Evolutionary conservation across 2,888 invertebrate species (phyloP).

Genomic region (Cremastinae sp.): DNA sequence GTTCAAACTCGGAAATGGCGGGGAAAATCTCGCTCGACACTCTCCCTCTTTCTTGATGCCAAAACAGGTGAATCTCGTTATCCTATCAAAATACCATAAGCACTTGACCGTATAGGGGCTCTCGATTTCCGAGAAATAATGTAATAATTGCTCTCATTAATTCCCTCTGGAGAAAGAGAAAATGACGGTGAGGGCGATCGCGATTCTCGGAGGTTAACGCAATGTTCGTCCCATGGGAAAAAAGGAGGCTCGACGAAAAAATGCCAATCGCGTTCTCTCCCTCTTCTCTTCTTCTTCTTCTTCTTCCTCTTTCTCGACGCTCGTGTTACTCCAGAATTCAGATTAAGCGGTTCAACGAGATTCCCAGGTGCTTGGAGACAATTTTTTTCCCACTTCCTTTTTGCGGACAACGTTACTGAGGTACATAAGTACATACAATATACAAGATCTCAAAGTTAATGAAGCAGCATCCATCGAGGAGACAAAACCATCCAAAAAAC

Average conservation of each 20-base stretch:
- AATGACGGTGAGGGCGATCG: conserved; percentile 8
- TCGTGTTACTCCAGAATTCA: conserved; percentile 45
- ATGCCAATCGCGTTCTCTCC: conserved; percentile 27
- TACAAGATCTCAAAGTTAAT: too few species aligned
- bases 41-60: conserved; percentile 41
- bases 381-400: conserved; percentile 4
- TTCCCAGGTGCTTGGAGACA: conserved; percentile 51
- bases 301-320: conserved; percentile 13
- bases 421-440: too few species aligned
- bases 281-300: conserved; percentile 9
- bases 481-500: too few species aligned
- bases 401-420: too few species aligned
- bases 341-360: conserved; percentile 59
- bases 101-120: conserved; percentile 26
- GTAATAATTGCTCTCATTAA: conserved; percentile 58
- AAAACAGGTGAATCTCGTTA: conserved; percentile 54
- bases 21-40: conserved; percentile 8
- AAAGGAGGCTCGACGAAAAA: conserved; percentile 12
- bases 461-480: too few species aligned
- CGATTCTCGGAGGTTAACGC: conserved; percentile 40
- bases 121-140: conserved; percentile 55
- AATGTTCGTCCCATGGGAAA: conserved; percentile 40
- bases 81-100: conserved; percentile 41
- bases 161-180: conserved; percentile 29
- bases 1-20: conserved; percentile 28